Base-by-base conservation (phyloP, 2,888 invertebrate species). In the Gymnocheta viridis region DNA sequence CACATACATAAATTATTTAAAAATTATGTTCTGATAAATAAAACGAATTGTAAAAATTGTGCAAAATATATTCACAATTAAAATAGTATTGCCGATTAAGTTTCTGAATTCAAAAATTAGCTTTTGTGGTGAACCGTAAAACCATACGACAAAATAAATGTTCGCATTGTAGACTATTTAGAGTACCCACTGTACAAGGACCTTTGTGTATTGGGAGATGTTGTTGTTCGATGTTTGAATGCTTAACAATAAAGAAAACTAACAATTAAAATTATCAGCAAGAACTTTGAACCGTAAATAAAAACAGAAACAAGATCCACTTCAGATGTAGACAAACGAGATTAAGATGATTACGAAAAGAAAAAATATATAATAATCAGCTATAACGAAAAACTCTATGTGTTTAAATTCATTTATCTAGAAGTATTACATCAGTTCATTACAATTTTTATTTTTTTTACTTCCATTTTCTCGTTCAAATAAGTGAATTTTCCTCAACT, bases 361-460 rank as follows among this genome's bases (percentile, higher is more conserved):
- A 47, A 69, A 70, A 66, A 73, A 19, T 19, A 58, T 32, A 49
- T n/a, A 70, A 41, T 51, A 66, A 47, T 56, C 17, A 41, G 14
- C 22, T n/a, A 38, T 29, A 47, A 62, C 69, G 9, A n/a, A 7
- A 56, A 51, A 54, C 29, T 51, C 49, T 47, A 27, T 51, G 64
- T 82, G 60, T 66, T 22, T 51, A 14, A 35, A 51, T 58, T 73
- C 12, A 44, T 82, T 54, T 66, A 77, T 80, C 58, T 74, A 14
- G 64, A 79, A 81, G 58, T 82, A 81, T 81, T 85, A 78, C 82
- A 82, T 83, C 84, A 87, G 54, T 66, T 82, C 62, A 44, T 62
- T 22, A 29, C 17, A 76, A 27, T 3, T 9, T 32, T n/a, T 72
- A 47, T 58, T 62, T 66, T 64, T 6, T 41, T 19, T 74, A 24